A percentile compares a stretch with the other conserved stretches of the same genome.
phyloP scores from a whole-genome alignment of 2,797 vertebrate species.

The Oreochromis grahami region DNA sequence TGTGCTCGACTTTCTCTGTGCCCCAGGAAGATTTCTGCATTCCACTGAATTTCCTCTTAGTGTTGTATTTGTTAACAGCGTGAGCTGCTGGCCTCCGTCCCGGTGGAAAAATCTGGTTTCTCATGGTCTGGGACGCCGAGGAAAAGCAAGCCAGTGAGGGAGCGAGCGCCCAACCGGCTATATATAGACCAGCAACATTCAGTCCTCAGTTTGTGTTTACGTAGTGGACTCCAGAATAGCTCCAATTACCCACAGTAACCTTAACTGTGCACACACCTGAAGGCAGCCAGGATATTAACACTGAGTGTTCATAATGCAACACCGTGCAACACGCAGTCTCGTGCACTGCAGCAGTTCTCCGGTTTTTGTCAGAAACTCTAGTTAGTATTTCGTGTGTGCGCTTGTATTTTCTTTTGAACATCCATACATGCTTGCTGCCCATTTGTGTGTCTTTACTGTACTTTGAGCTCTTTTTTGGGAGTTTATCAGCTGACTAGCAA shows the following conservation, averaged over 20 bases:
- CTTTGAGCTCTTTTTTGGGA: constrained; percentile 51
- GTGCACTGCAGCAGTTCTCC: neutral
- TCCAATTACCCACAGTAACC: constrained; percentile 9
- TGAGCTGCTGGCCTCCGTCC: constrained; percentile 37
- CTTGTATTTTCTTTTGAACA: neutral
- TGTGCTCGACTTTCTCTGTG: neutral
- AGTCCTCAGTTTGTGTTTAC: constrained; percentile 25
- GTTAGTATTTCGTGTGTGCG: neutral
- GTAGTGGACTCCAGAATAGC: constrained; percentile 22
- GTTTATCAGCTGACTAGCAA: constrained; percentile 60
- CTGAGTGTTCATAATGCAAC: neutral
- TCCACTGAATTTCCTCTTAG: neutral
- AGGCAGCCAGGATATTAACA: neutral
- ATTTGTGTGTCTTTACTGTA: constrained; percentile 12
- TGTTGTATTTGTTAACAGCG: constrained; percentile 46
- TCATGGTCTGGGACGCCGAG: constrained; percentile 50
- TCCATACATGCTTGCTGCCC: neutral
- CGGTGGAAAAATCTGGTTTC: constrained; percentile 53
- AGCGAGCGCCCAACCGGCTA: constrained; percentile 34
- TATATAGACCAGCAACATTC: constrained; percentile 44
- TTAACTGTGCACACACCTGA: neutral
- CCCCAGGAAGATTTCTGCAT: neutral
- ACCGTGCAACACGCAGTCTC: neutral
- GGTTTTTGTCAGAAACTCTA: neutral
- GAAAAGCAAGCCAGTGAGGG: constrained; percentile 22